Conservation (phyloP, 2,888 invertebrate genomes). For the Palloptera scutellata region DNA sequence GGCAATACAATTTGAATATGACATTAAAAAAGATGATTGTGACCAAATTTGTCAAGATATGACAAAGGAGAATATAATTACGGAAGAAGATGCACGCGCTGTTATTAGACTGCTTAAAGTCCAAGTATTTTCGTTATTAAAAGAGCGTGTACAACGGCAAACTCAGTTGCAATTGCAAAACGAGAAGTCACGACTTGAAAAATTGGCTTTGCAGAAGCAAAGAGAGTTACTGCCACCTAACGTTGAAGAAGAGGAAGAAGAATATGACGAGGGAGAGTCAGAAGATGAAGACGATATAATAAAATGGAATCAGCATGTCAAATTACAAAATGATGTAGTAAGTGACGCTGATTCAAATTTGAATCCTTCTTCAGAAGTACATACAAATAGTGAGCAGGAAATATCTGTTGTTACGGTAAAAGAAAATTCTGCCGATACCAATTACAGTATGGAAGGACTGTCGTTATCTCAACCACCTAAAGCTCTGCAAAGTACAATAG, state of each 20-base stretch:
- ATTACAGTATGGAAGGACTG: too few relatives aligned
- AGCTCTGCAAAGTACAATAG: constrained; percentile 61
- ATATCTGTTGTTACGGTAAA: not conserved
- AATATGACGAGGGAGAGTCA: constrained; percentile 47
- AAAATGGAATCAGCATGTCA: constrained; percentile 16
- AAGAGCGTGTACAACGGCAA: constrained; percentile 71
- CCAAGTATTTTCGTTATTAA: constrained; percentile 68
- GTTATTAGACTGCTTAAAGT: constrained; percentile 91
- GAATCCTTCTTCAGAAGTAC: not conserved
- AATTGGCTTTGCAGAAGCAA: constrained; percentile 68
- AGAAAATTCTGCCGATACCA: not conserved
- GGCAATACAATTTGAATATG: constrained; percentile 98
- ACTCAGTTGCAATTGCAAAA: constrained; percentile 71
- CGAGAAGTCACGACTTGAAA: constrained; percentile 65
- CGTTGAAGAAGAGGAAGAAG: constrained; percentile 60
- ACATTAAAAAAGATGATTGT: constrained; percentile 88
- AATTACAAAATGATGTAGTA: constrained; percentile 2
- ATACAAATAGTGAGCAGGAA: constrained; percentile 8
- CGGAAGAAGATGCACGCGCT: constrained; percentile 92
- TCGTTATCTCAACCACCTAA: constrained; percentile 64
- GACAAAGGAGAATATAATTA: constrained; percentile 92
- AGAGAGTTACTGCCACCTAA: constrained; percentile 63
- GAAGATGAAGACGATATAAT: constrained; percentile 53
- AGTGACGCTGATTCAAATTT: constrained; percentile 36
- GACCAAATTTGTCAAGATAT: constrained; percentile 95